Evolutionary conservation across 2,888 invertebrate genomes (phyloP), one percentile per base, ranked within the genome.

Genomic region (Trisateles emortualis): DNA sequence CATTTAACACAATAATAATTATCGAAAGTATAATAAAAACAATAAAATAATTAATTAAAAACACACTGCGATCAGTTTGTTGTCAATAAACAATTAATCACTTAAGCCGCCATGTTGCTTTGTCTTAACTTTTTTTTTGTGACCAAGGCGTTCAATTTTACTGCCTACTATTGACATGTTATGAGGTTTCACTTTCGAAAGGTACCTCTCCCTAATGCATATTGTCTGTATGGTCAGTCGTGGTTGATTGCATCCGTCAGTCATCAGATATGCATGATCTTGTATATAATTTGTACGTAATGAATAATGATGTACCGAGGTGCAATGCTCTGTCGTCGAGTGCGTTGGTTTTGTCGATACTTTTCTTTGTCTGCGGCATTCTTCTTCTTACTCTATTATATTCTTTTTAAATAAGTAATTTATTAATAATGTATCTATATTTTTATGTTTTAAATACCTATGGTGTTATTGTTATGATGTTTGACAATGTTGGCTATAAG

Each of bases 11-110:
- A 44, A 35, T 50, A 39, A 72, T 50, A 39, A 38, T 42, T 50
- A 55, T 68, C 43, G 65, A 68, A 72, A 68, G 72, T 53, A 51
- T 53, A 61, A 61, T 57, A 69, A 49, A 22, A 42, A 45, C 33
- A 36, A 50, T 48, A 60, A 50, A 65, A 61, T 55, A 56, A 75
- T 76, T 68, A 61, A 77, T 76, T 65, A 66, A 46, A 52, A 40
- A 29, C 56, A 45, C 51, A 56, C 47, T 68, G 35, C 43, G 63
- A 56, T 69, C 67, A 60, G 55, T 47, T 53, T 64, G 69, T 72
- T 70, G 68, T 44, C 54, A 54, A 67, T 71, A 61, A 43, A 63
- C 56, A 53, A 68, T 68, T 68, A 59, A 64, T 71, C 45, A 49
- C 47, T 57, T 52, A 53, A 52, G 47, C 52, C 54, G 60, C 55